Conservation (phyloP, 2,113 vertebrate genomes). For the Lucifuga dentata region DNA sequence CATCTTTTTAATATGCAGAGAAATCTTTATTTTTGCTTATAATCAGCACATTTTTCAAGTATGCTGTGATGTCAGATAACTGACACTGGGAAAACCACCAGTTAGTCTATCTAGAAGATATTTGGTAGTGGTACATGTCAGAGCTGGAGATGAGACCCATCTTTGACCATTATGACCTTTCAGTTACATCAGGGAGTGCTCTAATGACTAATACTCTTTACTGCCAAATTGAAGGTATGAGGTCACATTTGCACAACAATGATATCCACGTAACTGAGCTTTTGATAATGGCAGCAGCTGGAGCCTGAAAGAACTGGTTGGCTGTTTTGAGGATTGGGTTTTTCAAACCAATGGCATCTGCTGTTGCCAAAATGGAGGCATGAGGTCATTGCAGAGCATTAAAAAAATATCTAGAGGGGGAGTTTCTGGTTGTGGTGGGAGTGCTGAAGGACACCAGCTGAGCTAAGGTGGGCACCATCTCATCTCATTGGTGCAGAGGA, state of each 20-base stretch:
- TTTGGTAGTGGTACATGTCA: too few relatives aligned
- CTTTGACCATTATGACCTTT: constrained; percentile 22
- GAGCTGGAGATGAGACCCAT: background rate
- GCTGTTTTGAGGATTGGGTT: constrained; percentile 31
- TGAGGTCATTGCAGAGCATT: constrained; percentile 52
- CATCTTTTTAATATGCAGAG: background rate
- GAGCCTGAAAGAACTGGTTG: constrained; percentile 24
- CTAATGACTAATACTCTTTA: background rate
- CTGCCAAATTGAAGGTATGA: too few relatives aligned
- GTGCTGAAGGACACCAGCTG: constrained; percentile 69
- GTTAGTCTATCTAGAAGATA: too few relatives aligned
- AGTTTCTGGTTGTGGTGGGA: constrained; percentile 42
- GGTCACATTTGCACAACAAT: background rate
- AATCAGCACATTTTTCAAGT: too few relatives aligned
- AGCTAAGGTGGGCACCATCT: constrained; percentile 63
- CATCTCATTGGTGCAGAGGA: constrained; percentile 64
- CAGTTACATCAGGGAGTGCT: background rate
- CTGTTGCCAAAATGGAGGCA: constrained; percentile 41
- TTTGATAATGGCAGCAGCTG: constrained; percentile 26
- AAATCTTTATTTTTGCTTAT: background rate
- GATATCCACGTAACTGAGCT: constrained; percentile 37
- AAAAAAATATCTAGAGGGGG: constrained; percentile 49
- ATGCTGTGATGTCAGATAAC: too few relatives aligned
- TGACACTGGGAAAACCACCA: too few relatives aligned
- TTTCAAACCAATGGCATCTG: background rate